Evolutionary conservation across 2,797 vertebrate species (phyloP).

Genomic region (Spheniscus humboldti): DNA sequence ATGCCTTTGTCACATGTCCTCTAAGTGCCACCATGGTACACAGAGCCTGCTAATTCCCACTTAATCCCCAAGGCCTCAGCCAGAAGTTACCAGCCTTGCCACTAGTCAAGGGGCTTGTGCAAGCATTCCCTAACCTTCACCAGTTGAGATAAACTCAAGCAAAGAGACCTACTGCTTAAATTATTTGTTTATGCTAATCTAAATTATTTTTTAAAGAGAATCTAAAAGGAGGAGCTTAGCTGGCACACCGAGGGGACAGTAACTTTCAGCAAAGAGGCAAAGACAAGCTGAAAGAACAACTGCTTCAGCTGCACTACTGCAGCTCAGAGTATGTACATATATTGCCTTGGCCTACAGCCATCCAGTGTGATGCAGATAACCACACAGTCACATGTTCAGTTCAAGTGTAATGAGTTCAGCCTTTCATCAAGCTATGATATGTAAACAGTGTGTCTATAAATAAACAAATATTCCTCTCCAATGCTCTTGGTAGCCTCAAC

Average conservation of each 20-base stretch:
- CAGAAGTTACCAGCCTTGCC: background rate
- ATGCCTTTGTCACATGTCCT: background rate
- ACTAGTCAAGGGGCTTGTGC: background rate
- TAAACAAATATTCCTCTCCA: conserved; percentile 49
- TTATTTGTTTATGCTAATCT: background rate
- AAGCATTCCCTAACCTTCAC: background rate
- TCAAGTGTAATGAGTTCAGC: background rate
- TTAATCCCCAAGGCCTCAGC: background rate
- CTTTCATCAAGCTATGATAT: conserved; percentile 28
- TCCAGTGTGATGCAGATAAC: background rate
- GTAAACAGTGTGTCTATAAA: conserved; percentile 27
- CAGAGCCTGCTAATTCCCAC: background rate
- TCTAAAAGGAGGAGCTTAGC: background rate
- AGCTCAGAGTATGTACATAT: background rate
- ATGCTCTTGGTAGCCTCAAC: background rate
- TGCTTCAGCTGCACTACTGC: background rate
- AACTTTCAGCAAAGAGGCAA: background rate
- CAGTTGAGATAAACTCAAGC: background rate
- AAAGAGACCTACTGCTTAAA: background rate
- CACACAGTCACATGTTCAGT: background rate
- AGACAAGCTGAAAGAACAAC: background rate
- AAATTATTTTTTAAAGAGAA: background rate
- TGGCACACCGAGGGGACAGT: background rate
- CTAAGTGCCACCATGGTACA: background rate
- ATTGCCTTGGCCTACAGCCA: conserved; percentile 16